Evolutionary conservation across 2,113 vertebrate species (phyloP).

Genomic region (Ailurus styani): DNA sequence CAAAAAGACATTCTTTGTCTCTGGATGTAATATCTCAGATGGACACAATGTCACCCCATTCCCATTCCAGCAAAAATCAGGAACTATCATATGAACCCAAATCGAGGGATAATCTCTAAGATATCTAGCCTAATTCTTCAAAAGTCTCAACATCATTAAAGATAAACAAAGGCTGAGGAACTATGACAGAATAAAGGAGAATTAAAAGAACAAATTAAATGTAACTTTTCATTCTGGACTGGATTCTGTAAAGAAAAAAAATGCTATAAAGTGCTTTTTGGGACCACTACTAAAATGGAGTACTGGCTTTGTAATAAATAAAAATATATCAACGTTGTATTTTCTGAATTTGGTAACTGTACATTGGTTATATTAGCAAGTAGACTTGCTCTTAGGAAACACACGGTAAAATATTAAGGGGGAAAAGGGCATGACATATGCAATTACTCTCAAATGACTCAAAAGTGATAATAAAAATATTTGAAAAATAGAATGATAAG

Average conservation of each 20-base stretch:
- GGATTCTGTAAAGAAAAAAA: background rate
- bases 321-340: background rate
- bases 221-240: background rate
- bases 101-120: background rate
- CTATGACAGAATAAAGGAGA: background rate
- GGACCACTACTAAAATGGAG: background rate
- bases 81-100: background rate
- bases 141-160: background rate
- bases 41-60: background rate
- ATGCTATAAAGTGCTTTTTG: background rate
- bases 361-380: background rate
- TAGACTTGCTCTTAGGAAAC: background rate
- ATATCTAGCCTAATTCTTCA: background rate
- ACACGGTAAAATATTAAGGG: background rate
- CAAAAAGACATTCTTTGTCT: background rate
- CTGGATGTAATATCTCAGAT: background rate
- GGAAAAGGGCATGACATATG: background rate
- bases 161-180: background rate
- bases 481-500: background rate
- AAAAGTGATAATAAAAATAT: background rate
- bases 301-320: background rate
- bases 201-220: background rate
- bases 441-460: background rate
- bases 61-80: background rate
- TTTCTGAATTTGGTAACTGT: background rate